Evolutionary conservation across 2,113 vertebrate genomes (phyloP).

Genomic region (Otolemur garnettii): DNA sequence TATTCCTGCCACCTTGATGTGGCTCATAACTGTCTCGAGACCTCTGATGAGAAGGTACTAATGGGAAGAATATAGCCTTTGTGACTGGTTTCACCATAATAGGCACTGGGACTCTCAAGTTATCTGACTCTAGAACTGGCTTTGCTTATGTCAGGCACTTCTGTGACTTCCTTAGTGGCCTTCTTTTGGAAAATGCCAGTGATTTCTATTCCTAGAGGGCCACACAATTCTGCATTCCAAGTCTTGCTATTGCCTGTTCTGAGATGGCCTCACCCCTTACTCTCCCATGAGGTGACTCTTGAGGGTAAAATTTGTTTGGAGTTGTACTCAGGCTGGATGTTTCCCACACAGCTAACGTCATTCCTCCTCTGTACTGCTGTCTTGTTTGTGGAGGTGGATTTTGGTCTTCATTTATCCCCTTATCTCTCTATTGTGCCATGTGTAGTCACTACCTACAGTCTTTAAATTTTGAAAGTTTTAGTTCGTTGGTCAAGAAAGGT

Average conservation of each 20-base stretch:
- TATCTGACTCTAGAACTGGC: background rate
- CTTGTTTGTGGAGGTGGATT: background rate
- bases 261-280: background rate
- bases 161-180: background rate
- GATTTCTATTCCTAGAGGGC: background rate
- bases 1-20: background rate
- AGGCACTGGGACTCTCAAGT: fast-evolving
- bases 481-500: background rate
- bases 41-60: background rate
- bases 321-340: fast-evolving
- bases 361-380: background rate
- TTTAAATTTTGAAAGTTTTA: background rate
- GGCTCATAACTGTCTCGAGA: background rate
- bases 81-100: fast-evolving
- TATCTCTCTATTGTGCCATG: background rate
- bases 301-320: background rate
- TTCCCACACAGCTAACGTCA: background rate
- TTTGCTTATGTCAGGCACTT: background rate
- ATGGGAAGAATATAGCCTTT: background rate
- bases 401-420: background rate
- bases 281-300: fast-evolving
- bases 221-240: too few relatives aligned
- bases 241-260: fast-evolving
- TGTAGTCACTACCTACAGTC: background rate
- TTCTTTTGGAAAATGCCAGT: background rate